Percentiles rank a stretch among this genome's conserved stretches.
Evolutionary conservation across 2,797 vertebrate genomes (phyloP).

Genomic region (Micrastur ruficollis): DNA sequence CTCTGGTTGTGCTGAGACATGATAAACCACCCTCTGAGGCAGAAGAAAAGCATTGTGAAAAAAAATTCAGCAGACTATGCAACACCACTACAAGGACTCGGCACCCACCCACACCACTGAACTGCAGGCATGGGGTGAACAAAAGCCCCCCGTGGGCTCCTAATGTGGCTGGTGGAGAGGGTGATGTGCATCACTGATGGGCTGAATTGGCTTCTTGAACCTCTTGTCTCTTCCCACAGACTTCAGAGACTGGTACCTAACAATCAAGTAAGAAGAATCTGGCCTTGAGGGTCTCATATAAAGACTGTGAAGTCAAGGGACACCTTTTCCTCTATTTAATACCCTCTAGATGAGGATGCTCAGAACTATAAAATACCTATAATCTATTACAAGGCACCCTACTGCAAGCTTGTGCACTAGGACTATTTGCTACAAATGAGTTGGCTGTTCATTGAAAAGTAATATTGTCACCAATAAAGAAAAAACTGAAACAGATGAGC

Average conservation of each 20-base stretch:
- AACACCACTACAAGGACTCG: background rate
- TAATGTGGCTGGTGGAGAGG: background rate
- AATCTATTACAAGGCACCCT: background rate
- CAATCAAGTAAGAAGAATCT: background rate
- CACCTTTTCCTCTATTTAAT: background rate
- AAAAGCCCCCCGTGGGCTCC: background rate
- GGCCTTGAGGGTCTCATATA: background rate
- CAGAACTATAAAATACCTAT: background rate
- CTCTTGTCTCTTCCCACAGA: background rate
- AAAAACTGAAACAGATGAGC: background rate
- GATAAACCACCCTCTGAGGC: background rate
- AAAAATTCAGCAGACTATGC: background rate
- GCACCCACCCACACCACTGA: fast-evolving
- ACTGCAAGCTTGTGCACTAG: background rate
- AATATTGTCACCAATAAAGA: background rate
- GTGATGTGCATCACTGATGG: background rate
- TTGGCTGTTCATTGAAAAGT: background rate
- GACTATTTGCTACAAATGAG: background rate
- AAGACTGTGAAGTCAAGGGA: background rate
- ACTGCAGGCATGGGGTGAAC: background rate
- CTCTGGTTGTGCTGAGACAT: background rate
- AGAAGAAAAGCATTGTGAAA: background rate
- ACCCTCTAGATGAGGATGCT: background rate
- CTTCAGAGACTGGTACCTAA: background rate
- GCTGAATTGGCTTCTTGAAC: background rate